phyloP scores from a whole-genome alignment of 1,140 invertebrate species.

The Luehdorfia chinensis region DNA sequence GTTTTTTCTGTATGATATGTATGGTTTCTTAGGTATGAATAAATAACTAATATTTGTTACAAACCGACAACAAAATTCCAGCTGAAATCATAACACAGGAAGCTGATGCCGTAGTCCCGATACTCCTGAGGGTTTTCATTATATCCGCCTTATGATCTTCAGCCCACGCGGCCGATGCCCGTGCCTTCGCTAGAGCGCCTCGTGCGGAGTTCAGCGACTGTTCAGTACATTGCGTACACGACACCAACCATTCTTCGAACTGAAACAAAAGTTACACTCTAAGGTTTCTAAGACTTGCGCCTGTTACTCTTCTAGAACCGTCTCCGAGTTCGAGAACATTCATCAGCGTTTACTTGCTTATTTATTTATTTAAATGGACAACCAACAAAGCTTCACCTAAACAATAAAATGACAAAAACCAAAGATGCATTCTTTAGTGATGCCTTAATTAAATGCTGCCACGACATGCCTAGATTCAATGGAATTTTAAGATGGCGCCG shows the following conservation, averaged over 20 bases:
- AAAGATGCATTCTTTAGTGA: too few species aligned
- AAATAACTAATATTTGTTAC: not conserved
- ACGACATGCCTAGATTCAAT: too few species aligned
- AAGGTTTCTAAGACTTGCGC: not conserved
- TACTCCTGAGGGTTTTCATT: constrained; percentile 27
- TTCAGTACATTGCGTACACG: constrained; percentile 38
- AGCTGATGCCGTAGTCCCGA: constrained; percentile 18
- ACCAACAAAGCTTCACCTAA: too few species aligned
- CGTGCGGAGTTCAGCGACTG: constrained; percentile 21
- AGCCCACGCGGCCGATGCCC: constrained; percentile 34
- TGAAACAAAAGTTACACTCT: constrained; percentile 22
- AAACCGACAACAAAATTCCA: constrained; percentile 1
- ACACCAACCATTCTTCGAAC: constrained; percentile 46
- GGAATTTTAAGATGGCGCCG: too few species aligned
- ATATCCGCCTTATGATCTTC: constrained; percentile 39
- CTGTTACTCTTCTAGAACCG: not conserved
- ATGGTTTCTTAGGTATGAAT: too few species aligned
- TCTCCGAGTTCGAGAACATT: too few species aligned
- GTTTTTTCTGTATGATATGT: too few species aligned
- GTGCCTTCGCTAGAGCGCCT: constrained; percentile 25
- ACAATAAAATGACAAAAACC: too few species aligned
- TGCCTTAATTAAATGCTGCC: too few species aligned
- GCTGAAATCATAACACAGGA: constrained; percentile 21
- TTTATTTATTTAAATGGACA: too few species aligned
- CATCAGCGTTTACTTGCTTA: too few species aligned